Conservation (phyloP, 2,888 invertebrate species). For the Hyposoter dolosus region DNA sequence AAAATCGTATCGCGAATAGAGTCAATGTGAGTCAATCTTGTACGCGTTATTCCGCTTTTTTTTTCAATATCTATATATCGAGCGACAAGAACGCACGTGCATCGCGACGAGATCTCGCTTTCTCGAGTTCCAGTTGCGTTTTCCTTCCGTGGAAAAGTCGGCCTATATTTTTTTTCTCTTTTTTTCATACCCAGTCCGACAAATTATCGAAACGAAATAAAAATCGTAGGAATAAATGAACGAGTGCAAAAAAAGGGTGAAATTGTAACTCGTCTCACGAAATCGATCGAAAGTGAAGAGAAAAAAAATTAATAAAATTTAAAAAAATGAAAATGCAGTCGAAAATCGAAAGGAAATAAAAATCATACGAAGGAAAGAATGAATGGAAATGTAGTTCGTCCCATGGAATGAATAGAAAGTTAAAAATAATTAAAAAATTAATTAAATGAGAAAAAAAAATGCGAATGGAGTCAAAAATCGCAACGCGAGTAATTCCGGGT, state of each 20-base stretch:
- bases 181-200: neutral
- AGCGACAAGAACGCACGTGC: constrained; percentile 27
- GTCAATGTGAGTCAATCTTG: constrained; percentile 57
- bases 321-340: neutral
- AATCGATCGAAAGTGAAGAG: too few species aligned
- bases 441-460: too few species aligned
- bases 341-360: neutral
- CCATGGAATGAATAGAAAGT: too few species aligned
- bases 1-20: constrained; percentile 55
- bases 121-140: constrained; percentile 36
- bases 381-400: too few species aligned
- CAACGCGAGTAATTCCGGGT: too few species aligned
- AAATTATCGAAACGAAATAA: neutral
- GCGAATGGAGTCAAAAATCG: too few species aligned
- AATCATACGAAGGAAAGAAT: neutral
- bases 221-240: neutral
- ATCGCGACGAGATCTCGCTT: constrained; percentile 36
- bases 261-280: too few species aligned
- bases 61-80: constrained; percentile 15
- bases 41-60: constrained; percentile 31
- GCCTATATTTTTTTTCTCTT: constrained; percentile 14
- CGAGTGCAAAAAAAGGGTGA: too few species aligned
- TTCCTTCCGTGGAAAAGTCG: constrained; percentile 40
- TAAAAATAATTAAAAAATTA: too few species aligned
- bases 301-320: neutral